Base-by-base conservation (phyloP, 1,140 invertebrate species). In the Alviniconcha marisindica region DNA sequence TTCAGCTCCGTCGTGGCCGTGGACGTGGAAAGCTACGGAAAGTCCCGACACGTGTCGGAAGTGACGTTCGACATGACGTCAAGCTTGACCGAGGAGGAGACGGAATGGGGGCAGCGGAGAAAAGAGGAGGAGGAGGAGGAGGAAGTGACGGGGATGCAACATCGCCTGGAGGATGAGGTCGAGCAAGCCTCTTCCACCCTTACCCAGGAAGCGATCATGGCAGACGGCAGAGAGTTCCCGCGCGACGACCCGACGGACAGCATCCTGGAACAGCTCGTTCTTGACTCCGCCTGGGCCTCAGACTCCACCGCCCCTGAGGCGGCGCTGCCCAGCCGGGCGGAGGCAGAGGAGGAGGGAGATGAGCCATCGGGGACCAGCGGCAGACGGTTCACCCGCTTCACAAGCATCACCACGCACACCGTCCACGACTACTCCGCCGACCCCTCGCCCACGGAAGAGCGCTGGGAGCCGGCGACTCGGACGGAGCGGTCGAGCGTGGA, bases 1-100 rank as follows among this genome's bases (percentile, higher is more conserved):
- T 76, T n/a, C 73, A 44, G 38, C 40, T 76, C 73, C 10, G 36
- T 76, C 7, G 73, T 76, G 18, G 38, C 36, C n/a, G 73, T 76
- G 36, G 31, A 44, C 31, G 14, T 76, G 24, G 38, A 24, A 2
- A 40, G 40, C 73, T 76, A 76, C 73, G 73, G 44, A 40, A 15
- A 14, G 1, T 44, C 73, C 3, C 73, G 73, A 1, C 36, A 44
- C 2, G 14, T 76, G 0, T 76, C 73, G 18, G 73, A 76, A 76
- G 14, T 76, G 38, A n/a, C 38, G 7, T 42, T 76, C 73, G 38
- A 40, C 36, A 76, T 76, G 73, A 38, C 73, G 18, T n/a, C 31
- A 10, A 76, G 73, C 42, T 44, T 76, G 1, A 76, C 14, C 18
- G 42, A 44, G 12, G 73, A 44, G 18, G 73, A n/a, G 12, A 42